Evolutionary conservation across 2,888 invertebrate genomes (phyloP).

Genomic region (Sceliomorpha sp.): DNA sequence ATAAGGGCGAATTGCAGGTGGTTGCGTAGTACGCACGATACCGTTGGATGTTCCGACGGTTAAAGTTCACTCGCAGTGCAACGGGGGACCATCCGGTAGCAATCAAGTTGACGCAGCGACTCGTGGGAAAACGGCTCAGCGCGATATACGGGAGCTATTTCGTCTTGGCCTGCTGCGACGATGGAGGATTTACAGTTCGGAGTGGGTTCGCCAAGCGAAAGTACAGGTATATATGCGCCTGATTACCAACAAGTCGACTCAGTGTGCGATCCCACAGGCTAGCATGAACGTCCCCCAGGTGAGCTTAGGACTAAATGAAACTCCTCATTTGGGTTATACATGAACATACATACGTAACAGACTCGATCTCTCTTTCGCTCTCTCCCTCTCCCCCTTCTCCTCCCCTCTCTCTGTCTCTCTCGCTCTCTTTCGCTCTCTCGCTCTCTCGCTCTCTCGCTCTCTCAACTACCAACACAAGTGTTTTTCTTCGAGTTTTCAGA

Average conservation of each 20-base stretch:
- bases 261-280: constrained; percentile 73
- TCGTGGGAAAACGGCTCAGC: constrained; percentile 65
- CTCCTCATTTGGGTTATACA: neutral
- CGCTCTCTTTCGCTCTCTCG: too few species aligned
- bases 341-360: neutral
- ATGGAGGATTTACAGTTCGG: constrained; percentile 66
- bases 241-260: constrained; percentile 72
- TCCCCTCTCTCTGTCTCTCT: too few species aligned
- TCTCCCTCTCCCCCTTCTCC: too few species aligned
- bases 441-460: too few species aligned
- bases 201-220: constrained; percentile 74
- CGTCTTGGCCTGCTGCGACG: constrained; percentile 43
- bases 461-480: too few species aligned
- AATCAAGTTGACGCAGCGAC: constrained; percentile 38
- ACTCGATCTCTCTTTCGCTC: too few species aligned
- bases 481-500: too few species aligned
- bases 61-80: constrained; percentile 18
- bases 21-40: neutral
- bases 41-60: constrained; percentile 19
- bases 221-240: constrained; percentile 77
- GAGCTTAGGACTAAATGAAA: constrained; percentile 59
- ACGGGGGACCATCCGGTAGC: constrained; percentile 15
- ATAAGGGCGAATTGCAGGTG: neutral
- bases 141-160: constrained; percentile 32
- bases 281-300: constrained; percentile 74